Evolutionary conservation across 2,113 vertebrate genomes (phyloP).

Genomic region (Chrysochloris asiatica): DNA sequence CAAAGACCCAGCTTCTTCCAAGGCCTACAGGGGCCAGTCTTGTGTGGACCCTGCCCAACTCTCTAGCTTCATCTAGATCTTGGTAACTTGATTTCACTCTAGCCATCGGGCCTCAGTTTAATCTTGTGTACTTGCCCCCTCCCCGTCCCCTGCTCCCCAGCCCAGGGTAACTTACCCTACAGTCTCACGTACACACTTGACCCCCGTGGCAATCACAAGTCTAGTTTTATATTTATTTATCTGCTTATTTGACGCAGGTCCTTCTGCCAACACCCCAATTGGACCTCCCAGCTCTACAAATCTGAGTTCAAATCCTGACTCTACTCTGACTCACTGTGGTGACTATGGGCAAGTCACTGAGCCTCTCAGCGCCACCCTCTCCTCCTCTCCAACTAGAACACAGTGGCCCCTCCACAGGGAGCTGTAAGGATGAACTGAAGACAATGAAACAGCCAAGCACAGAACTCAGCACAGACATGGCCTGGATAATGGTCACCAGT

Average conservation of each 20-base stretch:
- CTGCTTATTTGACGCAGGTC: too few relatives aligned
- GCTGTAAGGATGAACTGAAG: not conserved
- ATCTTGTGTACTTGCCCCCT: not conserved
- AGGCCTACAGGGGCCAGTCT: not conserved
- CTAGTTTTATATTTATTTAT: not conserved
- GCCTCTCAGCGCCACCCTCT: not conserved
- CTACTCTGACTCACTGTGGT: not conserved
- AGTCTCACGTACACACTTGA: not conserved
- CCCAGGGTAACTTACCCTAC: too few relatives aligned
- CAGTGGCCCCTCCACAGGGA: not conserved
- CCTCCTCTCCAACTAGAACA: not conserved
- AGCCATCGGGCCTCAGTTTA: too few relatives aligned
- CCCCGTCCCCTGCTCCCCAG: too few relatives aligned
- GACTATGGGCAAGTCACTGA: not conserved
- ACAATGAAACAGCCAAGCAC: not conserved
- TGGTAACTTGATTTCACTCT: too few relatives aligned
- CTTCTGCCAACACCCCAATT: not conserved
- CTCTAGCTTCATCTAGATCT: not conserved
- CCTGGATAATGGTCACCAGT: not conserved
- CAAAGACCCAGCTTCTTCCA: not conserved
- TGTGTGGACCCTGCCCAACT: not conserved
- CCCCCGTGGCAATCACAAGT: not conserved
- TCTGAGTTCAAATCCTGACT: not conserved
- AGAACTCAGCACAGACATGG: not conserved
- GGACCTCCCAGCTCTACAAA: not conserved